Conservation (phyloP, 53 echinoderm and acorn worm species). For the Antedon mediterranea region DNA sequence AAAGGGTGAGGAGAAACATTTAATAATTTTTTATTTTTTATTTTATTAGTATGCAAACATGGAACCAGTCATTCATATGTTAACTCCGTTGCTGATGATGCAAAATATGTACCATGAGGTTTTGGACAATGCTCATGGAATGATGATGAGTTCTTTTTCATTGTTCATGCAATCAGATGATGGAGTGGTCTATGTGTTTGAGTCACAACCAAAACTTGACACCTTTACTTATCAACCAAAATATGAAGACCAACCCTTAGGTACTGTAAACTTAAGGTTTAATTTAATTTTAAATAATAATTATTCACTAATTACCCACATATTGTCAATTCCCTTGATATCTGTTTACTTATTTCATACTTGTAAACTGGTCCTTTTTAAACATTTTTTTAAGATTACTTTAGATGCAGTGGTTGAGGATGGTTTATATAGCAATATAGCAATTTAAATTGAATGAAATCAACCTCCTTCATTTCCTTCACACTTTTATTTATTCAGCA, state of each 20-base stretch:
- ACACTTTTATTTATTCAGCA: too few species aligned
- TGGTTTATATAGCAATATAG: too few species aligned
- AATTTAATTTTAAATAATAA: too few species aligned
- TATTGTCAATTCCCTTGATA: too few species aligned
- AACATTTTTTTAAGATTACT: too few species aligned
- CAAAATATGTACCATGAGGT: slow-evolving; percentile 65
- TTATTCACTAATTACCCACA: too few species aligned
- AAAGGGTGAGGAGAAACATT: too few species aligned
- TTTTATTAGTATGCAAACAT: slow-evolving; percentile 43
- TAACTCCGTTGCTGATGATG: slow-evolving; percentile 56
- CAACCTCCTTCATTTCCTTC: too few species aligned
- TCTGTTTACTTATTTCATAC: too few species aligned
- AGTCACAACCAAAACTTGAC: slow-evolving; percentile 74
- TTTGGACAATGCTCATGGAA: slow-evolving; percentile 33
- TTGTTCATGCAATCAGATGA: slow-evolving; percentile 79
- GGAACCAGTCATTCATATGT: slow-evolving; percentile 50
- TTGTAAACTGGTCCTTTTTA: too few species aligned
- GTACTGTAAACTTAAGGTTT: slow-evolving; percentile 5
- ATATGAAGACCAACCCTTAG: slow-evolving; percentile 15
- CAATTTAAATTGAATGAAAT: too few species aligned
- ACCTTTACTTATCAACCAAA: slow-evolving; percentile 82
- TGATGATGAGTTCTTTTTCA: slow-evolving; percentile 48
- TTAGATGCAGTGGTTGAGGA: too few species aligned
- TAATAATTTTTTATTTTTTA: background rate
- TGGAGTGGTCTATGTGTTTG: slow-evolving; percentile 73